Base-by-base conservation (phyloP, 2,888 invertebrate genomes). In the Ashinkailepas kermadecensis region DNA sequence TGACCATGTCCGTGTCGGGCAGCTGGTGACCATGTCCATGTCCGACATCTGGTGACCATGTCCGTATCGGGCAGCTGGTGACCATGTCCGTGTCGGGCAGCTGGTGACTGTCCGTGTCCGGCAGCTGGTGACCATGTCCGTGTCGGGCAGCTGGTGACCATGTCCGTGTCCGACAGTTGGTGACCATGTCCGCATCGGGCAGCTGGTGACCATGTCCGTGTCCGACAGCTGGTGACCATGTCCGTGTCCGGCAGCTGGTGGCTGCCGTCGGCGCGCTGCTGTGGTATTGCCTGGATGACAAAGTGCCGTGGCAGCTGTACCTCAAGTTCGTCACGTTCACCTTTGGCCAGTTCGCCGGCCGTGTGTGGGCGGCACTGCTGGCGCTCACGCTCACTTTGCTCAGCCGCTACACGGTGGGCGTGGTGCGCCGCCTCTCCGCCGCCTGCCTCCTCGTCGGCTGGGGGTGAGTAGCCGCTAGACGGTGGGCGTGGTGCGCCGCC, bases 351-450 rank as follows among this genome's bases (percentile, higher is more conserved):
- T 94, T 94, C 86, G 93, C 95, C 83, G 92, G 94, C 80, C 89
- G 96, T 83, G 89, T 95, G 81, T 96, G 95, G 94, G 95, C 95
- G 0, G 93, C 93, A 13, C 92, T 94, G 86, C 89, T 96, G 82
- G 94, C 96, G 4, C 90, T 95, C 64, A 92, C 93, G 11, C 87
- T 97, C 64, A 90, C 96, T 62, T 92, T 96, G 87, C 88, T 96
- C 82, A 92, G 95, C 88, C 93, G 93, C 83, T 91, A 94, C 82
- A 95, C 95, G 83, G 90, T 95, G 8, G 93, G 95, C 85, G 95
- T 93, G 87, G 93, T 95, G 82, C 88, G 94, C 58, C 92, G 92
- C 80, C 86, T 95, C 2, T 92, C 93, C 88, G 93, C 93, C 0
- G 89, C 90, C 85, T 91, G 93, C 87, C 89, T 91, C 81, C 86